Evolutionary conservation across 1,140 invertebrate genomes (phyloP).

Genomic region (Lasioglossum baleicum): DNA sequence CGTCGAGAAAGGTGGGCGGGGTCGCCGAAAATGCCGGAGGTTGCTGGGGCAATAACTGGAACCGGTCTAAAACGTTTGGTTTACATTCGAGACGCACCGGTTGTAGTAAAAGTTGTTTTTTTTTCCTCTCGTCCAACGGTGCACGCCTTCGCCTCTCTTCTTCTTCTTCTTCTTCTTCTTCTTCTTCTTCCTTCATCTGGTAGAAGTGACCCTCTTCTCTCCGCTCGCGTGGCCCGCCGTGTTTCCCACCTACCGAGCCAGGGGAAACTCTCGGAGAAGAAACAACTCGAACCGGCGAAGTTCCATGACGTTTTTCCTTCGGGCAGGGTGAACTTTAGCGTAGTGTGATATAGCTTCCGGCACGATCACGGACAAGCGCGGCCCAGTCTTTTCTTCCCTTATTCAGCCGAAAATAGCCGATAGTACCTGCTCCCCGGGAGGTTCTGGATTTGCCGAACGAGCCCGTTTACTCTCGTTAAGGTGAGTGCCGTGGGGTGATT

Average conservation of each 20-base stretch:
- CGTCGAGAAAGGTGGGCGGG: neutral
- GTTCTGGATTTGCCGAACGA: slow-evolving; percentile 58
- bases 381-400: slow-evolving; percentile 15
- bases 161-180: no score
- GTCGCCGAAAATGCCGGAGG: neutral
- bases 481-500: slow-evolving; percentile 58
- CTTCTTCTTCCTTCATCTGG: no score
- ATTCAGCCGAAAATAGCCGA: slow-evolving; percentile 42
- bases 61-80: slow-evolving; percentile 16
- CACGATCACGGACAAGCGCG: slow-evolving; percentile 6
- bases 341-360: slow-evolving; percentile 6
- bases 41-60: slow-evolving; percentile 3
- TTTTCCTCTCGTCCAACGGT: neutral
- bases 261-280: slow-evolving; percentile 2
- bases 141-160: no score
- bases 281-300: slow-evolving; percentile 20
- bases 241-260: neutral
- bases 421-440: slow-evolving; percentile 10
- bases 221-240: no score
- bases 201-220: no score
- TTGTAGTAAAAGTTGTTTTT: neutral
- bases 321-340: slow-evolving; percentile 1
- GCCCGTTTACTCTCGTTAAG: slow-evolving; percentile 65
- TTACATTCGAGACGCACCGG: slow-evolving; percentile 15
- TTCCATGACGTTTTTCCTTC: slow-evolving; percentile 11